Evolutionary conservation across 2,888 invertebrate species (phyloP).

Genomic region (Athalia circularis): DNA sequence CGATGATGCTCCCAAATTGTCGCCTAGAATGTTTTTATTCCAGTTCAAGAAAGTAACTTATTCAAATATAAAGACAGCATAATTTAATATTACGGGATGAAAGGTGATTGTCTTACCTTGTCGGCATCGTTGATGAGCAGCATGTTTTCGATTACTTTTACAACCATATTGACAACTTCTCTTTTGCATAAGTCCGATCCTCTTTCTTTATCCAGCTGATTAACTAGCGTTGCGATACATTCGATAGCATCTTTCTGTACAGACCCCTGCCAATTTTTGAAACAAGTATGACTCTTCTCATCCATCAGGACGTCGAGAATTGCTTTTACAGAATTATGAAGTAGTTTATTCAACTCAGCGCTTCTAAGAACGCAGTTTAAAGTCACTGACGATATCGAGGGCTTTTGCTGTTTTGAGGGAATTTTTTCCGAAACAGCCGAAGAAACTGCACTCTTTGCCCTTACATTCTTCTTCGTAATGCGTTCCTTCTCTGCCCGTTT

Average conservation of each 20-base stretch:
- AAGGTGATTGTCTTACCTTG: slow-evolving; percentile 14
- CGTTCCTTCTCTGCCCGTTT: too few relatives aligned
- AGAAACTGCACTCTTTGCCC: too few relatives aligned
- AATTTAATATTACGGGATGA: neutral
- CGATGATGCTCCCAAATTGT: slow-evolving; percentile 49
- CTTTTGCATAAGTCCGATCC: slow-evolving; percentile 41
- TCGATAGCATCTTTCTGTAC: slow-evolving; percentile 54
- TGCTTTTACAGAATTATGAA: slow-evolving; percentile 9
- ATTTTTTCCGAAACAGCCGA: neutral
- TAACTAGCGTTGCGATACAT: slow-evolving; percentile 51
- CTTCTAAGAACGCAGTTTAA: slow-evolving; percentile 26
- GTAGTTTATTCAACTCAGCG: slow-evolving; percentile 13
- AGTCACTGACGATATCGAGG: slow-evolving; percentile 21
- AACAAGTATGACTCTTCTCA: slow-evolving; percentile 80
- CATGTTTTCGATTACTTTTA: slow-evolving; percentile 27
- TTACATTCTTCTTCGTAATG: too few relatives aligned
- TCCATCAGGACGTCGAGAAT: slow-evolving; percentile 63
- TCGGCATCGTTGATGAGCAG: slow-evolving; percentile 12
- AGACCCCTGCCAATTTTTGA: slow-evolving; percentile 76
- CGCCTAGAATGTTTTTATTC: neutral
- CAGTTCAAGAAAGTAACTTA: neutral
- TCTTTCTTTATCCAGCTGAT: slow-evolving; percentile 47
- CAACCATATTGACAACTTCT: slow-evolving; percentile 22
- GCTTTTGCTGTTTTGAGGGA: slow-evolving; percentile 4
- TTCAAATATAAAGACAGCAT: neutral